Base-by-base conservation (phyloP, 2,888 invertebrate genomes). In the Stenolophus ochropezus region DNA sequence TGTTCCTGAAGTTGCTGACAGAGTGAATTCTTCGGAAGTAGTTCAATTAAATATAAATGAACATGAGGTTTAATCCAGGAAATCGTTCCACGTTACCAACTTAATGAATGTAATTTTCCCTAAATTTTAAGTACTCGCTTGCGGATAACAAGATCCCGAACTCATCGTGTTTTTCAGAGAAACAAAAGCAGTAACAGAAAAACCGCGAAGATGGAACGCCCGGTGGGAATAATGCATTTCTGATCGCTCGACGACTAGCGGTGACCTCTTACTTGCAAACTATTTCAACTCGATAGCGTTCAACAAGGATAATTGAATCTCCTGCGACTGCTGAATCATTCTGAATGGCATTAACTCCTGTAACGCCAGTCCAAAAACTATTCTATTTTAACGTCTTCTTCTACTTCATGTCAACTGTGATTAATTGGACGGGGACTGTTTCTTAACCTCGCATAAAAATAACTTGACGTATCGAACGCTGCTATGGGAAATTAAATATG, bases 221-320 rank as follows among this genome's bases (percentile, higher is more conserved):
- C 23, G 20, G 8, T 49, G 73, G 73, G 73, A 49, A 73, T 73
- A 73, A 73, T 73, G 73, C 49, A 49, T 73, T 73, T 73, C 73
- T 49, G 49, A 73, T 73, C 73, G 73, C 49, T 49, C 49, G 47
- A 16, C 73, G 47, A 23, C 65, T 69, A 69, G 18, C 27, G 33
- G 16, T 18, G 65, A 69, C 65, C 65, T 69, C 65, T 27, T 27
- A 69, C 11, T 69, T 69, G 65, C 33, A 27, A 69, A 69, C 33
- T 69, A 69, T 69, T 69, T 69, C 27, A 16, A 33, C 33, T 27
- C 65, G n/a, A 23, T 23, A 61, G 61, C 14, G 25, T 61, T 61
- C n/a, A 61, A 61, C 14, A n/a, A 23, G 25, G 61, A 61, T 61
- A 33, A 69, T 33, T 69, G 65, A 69, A 33, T 69, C 33, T 27